These are phyloP conservation scores for Trissoscelio sp. DNA, from an alignment of 2,888 invertebrate genomes.

Conservation along the genomic window DNA sequence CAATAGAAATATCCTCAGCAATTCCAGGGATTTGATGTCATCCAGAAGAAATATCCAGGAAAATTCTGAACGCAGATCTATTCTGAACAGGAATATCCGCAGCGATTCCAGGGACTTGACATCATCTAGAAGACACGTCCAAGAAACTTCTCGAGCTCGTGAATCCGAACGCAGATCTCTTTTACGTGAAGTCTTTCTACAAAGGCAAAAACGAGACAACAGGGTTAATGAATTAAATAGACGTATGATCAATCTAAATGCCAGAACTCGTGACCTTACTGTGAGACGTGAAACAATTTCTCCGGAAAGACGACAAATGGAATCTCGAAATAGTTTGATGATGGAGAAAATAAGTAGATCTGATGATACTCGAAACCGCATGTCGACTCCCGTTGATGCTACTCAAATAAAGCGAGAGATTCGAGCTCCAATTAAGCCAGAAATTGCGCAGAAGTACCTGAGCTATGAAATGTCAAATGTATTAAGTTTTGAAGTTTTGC, in stretches of 20 bases:
- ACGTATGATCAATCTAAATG: neutral
- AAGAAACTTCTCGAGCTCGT: neutral
- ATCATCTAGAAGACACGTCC: too few species aligned
- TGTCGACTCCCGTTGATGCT: neutral
- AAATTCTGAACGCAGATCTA: too few species aligned
- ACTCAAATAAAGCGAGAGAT: neutral
- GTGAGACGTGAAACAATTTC: neutral
- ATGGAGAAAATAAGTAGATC: neutral
- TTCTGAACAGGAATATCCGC: too few species aligned
- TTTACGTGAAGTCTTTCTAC: neutral
- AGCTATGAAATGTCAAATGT: slow-evolving; percentile 22
- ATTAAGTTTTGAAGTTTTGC: slow-evolving; percentile 72
- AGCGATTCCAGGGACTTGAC: neutral
- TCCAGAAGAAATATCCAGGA: neutral
- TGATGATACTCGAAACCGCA: neutral
- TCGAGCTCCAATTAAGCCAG: slow-evolving; percentile 8
- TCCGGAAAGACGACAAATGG: neutral
- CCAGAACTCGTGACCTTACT: neutral
- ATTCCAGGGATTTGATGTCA: neutral
- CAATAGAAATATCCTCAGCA: too few species aligned
- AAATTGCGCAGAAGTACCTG: slow-evolving; percentile 51
- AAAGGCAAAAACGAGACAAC: neutral
- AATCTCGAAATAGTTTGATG: neutral
- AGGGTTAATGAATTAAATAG: neutral
- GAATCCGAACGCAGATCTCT: neutral